A percentile compares a stretch with the other conserved stretches of the same genome.
Conservation (phyloP, 1,140 invertebrate species). For the Aphelinus atriplicis region DNA sequence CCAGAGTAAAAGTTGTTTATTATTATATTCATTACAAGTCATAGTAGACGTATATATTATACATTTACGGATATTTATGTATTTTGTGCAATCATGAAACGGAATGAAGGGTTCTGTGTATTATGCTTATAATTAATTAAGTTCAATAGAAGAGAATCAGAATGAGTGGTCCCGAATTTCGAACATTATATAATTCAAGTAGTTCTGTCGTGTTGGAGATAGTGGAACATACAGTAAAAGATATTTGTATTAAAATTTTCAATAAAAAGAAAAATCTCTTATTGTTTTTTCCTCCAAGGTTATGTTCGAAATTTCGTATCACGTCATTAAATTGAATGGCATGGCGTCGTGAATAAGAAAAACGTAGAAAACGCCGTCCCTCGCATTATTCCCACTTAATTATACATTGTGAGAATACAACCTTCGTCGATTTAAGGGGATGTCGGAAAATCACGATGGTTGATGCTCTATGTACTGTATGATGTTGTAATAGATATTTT, state of each 20-base stretch:
- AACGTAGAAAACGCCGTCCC: not conserved
- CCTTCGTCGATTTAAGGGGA: slow-evolving; percentile 2
- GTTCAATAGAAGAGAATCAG: not conserved
- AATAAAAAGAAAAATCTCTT: too few relatives aligned
- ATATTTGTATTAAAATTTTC: too few relatives aligned
- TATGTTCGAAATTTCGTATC: slow-evolving; percentile 12
- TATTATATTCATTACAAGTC: slow-evolving; percentile 38
- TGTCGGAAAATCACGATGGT: not conserved
- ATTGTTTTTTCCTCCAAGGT: too few relatives aligned
- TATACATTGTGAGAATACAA: slow-evolving; percentile 22
- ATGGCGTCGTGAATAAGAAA: not conserved
- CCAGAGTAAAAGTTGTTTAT: slow-evolving; percentile 46
- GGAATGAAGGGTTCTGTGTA: not conserved
- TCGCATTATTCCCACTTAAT: slow-evolving; percentile 16
- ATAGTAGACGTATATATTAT: slow-evolving; percentile 34
- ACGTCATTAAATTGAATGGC: slow-evolving; percentile 3
- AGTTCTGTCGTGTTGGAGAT: too few relatives aligned
- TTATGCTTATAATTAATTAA: slow-evolving; percentile 25
- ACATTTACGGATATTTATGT: slow-evolving; percentile 43
- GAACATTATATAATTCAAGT: too few relatives aligned
- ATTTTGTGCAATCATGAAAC: slow-evolving; percentile 56
- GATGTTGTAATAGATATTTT: slow-evolving; percentile 64
- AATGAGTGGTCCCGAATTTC: too few relatives aligned
- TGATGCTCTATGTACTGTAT: slow-evolving; percentile 38
- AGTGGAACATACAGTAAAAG: too few relatives aligned